Percentiles rank a stretch among this genome's conserved stretches.
Evolutionary conservation across 1,140 invertebrate genomes (phyloP).

Genomic region (Oreohelix idahoensis): DNA sequence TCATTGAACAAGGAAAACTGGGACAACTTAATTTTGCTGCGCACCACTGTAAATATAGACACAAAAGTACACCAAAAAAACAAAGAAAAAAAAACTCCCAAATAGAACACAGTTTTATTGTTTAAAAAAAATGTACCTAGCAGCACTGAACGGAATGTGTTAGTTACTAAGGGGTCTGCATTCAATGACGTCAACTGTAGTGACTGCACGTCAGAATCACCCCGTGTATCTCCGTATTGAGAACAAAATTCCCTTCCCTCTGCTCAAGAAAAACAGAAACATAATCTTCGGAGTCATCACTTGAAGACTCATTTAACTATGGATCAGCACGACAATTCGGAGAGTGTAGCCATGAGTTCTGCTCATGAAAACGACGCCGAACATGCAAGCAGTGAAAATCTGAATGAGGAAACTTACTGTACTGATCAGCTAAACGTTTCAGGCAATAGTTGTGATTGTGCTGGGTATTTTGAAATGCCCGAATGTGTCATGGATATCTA

Average conservation of each 20-base stretch:
- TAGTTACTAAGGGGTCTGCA: not conserved
- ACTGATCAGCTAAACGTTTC: slow-evolving; percentile 1
- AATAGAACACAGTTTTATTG: no score
- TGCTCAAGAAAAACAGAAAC: not conserved
- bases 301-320: not conserved
- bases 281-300: not conserved
- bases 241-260: not conserved
- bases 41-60: no score
- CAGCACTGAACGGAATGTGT: not conserved
- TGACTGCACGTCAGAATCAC: slow-evolving; percentile 5
- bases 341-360: not conserved
- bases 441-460: slow-evolving; percentile 18
- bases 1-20: no score
- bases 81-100: no score
- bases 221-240: slow-evolving; percentile 27
- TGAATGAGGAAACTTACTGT: slow-evolving; percentile 14
- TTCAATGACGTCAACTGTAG: not conserved
- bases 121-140: not conserved
- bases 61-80: no score
- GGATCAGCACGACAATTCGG: not conserved
- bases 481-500: slow-evolving; percentile 24
- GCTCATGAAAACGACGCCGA: not conserved
- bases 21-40: no score
- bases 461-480: slow-evolving; percentile 25
- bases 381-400: not conserved